Percentiles rank a stretch among this genome's conserved stretches.
phyloP scores from a whole-genome alignment of 64 coral and sea anemone genomes.

The Stylophora pistillata region DNA sequence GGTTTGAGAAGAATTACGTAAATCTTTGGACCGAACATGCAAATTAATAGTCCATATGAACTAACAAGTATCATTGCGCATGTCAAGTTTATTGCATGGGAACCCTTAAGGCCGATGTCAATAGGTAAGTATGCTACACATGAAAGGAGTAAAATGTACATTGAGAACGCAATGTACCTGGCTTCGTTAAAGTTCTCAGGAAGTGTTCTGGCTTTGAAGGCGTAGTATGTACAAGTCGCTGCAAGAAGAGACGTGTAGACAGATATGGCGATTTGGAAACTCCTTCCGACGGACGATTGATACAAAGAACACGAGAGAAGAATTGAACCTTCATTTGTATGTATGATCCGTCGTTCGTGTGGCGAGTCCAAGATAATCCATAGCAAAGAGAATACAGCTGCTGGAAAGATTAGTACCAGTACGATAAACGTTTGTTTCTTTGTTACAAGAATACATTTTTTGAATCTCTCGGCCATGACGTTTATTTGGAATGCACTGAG shows the following conservation, averaged over 20 bases:
- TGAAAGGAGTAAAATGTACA: slow-evolving; percentile 44
- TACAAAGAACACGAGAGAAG: slow-evolving; percentile 5
- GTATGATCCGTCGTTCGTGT: slow-evolving; percentile 3
- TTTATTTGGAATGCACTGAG: slow-evolving; percentile 32
- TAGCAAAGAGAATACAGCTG: not conserved
- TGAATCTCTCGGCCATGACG: slow-evolving; percentile 20
- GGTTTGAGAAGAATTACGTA: slow-evolving; percentile 47
- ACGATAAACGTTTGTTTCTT: slow-evolving; percentile 27
- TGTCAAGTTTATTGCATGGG: not conserved
- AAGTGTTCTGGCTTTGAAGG: slow-evolving; percentile 34
- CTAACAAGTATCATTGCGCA: not conserved
- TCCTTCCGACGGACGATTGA: not conserved
- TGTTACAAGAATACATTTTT: slow-evolving; percentile 2
- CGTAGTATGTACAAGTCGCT: slow-evolving; percentile 15
- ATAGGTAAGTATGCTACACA: slow-evolving; percentile 26
- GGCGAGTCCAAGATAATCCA: slow-evolving; percentile 32
- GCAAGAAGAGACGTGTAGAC: slow-evolving; percentile 24
- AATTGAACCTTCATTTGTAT: not conserved
- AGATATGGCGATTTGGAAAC: slow-evolving; percentile 4
- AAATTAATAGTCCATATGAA: slow-evolving; percentile 39
- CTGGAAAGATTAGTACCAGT: not conserved
- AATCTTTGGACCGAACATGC: slow-evolving; percentile 63
- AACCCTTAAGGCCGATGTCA: slow-evolving; percentile 13
- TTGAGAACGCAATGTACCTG: slow-evolving; percentile 32
- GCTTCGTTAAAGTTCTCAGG: slow-evolving; percentile 56